These are phyloP conservation scores for Proisotoma minuta DNA, from an alignment of 2,888 invertebrate genomes.

Conservation along the genomic window DNA sequence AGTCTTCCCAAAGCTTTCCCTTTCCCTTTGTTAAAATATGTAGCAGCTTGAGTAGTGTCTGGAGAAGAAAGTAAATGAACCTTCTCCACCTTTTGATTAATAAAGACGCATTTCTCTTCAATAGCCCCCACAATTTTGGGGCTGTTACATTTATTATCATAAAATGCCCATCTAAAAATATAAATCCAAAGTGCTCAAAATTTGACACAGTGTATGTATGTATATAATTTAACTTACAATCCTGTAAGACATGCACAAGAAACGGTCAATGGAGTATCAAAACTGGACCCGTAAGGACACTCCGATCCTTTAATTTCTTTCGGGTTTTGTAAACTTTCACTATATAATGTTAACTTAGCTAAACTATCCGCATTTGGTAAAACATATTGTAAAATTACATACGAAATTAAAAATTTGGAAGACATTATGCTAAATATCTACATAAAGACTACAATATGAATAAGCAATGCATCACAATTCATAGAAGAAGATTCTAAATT, in stretches of 20 bases:
- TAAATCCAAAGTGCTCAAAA: neutral
- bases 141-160: slow-evolving; percentile 10
- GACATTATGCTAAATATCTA: neutral
- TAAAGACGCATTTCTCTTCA: slow-evolving; percentile 15
- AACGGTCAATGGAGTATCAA: neutral
- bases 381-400: neutral
- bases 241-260: slow-evolving; percentile 22
- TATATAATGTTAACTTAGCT: slow-evolving; percentile 17
- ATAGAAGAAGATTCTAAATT: neutral
- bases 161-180: slow-evolving; percentile 23
- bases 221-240: slow-evolving; percentile 14
- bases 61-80: slow-evolving; percentile 6
- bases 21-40: neutral
- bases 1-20: neutral
- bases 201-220: neutral
- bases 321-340: slow-evolving; percentile 2
- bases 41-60: neutral
- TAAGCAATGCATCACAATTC: neutral
- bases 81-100: slow-evolving; percentile 1
- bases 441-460: neutral
- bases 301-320: slow-evolving; percentile 11
- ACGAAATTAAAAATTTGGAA: neutral
- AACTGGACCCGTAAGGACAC: slow-evolving; percentile 17
- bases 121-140: slow-evolving; percentile 16
- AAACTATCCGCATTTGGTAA: too few species aligned